These are phyloP conservation scores for Poecilia gillii DNA, from an alignment of 2,797 vertebrate genomes.

Conservation along the genomic window DNA sequence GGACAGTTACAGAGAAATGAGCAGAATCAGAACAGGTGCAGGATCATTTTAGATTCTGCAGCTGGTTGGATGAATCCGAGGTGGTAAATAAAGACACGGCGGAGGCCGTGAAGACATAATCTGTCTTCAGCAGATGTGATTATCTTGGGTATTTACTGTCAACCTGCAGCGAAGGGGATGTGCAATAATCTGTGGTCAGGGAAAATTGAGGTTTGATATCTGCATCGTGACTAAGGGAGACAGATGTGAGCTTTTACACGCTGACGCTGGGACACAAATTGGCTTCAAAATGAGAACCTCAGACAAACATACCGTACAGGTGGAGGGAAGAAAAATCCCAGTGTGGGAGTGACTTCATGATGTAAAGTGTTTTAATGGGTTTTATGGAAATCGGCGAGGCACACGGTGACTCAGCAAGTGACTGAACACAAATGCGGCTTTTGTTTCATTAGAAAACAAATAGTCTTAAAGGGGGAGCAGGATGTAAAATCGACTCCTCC, in stretches of 20 bases:
- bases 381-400: background rate
- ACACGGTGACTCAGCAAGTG: background rate
- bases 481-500: too few species aligned
- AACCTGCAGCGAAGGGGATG: conserved; percentile 10
- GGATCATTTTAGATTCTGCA: background rate
- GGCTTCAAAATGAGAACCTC: background rate
- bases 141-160: conserved; percentile 1
- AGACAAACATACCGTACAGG: too few species aligned
- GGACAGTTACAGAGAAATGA: background rate
- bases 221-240: background rate
- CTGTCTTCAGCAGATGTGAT: background rate
- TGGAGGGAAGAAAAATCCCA: background rate
- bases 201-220: conserved; percentile 10
- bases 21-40: background rate
- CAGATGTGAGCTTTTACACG: background rate
- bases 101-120: background rate
- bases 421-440: background rate
- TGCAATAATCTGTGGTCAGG: conserved; percentile 6
- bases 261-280: background rate
- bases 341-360: background rate
- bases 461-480: background rate
- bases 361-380: background rate
- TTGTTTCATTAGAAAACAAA: background rate
- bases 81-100: conserved; percentile 4
- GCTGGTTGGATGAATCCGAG: conserved; percentile 5